Percentiles rank a stretch among this genome's conserved stretches.
phyloP scores from a whole-genome alignment of 2,797 vertebrate genomes.

The Pitangus sulphuratus region DNA sequence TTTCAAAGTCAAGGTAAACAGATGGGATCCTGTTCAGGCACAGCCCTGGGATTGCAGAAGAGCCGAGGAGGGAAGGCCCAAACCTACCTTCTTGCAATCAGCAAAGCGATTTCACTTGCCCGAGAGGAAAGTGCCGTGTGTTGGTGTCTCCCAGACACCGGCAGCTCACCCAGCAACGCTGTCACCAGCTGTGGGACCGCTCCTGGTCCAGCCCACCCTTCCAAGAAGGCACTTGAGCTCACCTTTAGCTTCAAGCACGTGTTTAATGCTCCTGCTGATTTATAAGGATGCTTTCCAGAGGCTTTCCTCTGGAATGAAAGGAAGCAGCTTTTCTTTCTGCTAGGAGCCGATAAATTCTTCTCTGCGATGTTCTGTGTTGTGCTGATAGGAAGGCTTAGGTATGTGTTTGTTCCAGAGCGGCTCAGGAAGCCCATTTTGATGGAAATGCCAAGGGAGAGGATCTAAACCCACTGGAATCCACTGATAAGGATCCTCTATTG shows the following conservation, averaged over 20 bases:
- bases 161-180: rapidly evolving
- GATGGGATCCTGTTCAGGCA: slow-evolving; percentile 43
- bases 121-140: neutral
- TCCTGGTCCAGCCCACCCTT: neutral
- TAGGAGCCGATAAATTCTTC: neutral
- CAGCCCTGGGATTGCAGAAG: neutral
- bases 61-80: neutral
- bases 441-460: neutral
- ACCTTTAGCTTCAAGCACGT: rapidly evolving
- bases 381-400: neutral
- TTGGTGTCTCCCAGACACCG: rapidly evolving
- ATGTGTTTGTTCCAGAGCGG: neutral
- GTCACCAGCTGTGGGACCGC: rapidly evolving
- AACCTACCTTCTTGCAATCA: neutral
- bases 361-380: neutral
- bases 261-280: neutral
- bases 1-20: slow-evolving; percentile 30
- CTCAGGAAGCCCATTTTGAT: slow-evolving; percentile 9
- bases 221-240: neutral
- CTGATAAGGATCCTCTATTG: slow-evolving; percentile 28
- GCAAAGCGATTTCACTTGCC: neutral
- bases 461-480: slow-evolving; percentile 25
- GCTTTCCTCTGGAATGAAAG: neutral
- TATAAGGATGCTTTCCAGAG: neutral
- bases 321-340: neutral